Evolutionary conservation across 1,140 invertebrate genomes (phyloP).

Genomic region (Theocolax elegans): DNA sequence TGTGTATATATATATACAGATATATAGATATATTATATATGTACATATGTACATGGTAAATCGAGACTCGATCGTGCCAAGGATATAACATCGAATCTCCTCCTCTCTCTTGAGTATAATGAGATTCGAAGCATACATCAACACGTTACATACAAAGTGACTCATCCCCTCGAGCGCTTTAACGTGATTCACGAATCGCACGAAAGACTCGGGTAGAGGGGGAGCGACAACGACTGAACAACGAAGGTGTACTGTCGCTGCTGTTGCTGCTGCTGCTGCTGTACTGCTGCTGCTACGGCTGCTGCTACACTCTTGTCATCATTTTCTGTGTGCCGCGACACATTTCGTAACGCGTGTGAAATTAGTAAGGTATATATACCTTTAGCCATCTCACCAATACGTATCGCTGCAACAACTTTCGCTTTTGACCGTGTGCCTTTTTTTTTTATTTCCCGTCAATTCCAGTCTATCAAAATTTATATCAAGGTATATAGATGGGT

Average conservation of each 20-base stretch:
- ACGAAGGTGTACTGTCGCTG: not conserved
- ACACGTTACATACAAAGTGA: not conserved
- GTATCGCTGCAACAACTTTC: conserved; percentile 15
- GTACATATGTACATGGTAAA: not conserved
- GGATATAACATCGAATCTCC: not conserved
- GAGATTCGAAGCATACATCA: not conserved
- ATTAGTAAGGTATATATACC: conserved; percentile 28
- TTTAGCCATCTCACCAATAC: conserved; percentile 1
- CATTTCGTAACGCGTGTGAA: conserved; percentile 15
- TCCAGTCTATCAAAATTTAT: not conserved
- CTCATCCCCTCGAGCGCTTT: conserved; percentile 25
- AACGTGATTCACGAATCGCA: conserved; percentile 9
- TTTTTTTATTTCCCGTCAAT: not conserved
- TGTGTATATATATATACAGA: not conserved
- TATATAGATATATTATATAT: not conserved
- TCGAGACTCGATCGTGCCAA: no score
- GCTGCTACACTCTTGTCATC: not conserved
- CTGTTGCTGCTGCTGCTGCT: conserved; percentile 2
- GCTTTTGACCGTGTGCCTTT: conserved; percentile 20
- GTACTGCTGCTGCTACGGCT: not conserved
- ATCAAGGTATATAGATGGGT: no score
- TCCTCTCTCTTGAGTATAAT: conserved; percentile 1
- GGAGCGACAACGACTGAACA: not conserved
- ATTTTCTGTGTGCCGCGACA: not conserved
- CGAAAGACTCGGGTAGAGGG: not conserved